These are phyloP conservation scores for Peromyscus maniculatus DNA, from an alignment of 2,113 vertebrate species.

Conservation along the genomic window DNA sequence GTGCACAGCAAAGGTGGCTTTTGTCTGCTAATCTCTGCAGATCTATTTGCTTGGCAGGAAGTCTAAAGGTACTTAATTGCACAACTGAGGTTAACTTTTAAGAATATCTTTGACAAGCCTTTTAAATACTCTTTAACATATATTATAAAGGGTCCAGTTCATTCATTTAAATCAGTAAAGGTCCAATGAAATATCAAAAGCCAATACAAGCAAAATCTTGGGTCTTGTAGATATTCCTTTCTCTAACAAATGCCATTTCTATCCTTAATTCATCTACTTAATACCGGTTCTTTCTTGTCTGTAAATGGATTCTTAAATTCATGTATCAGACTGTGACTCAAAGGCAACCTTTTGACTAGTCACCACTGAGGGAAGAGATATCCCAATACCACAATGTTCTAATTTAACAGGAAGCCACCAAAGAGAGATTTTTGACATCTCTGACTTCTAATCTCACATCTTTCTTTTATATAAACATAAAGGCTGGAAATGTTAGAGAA, in stretches of 20 bases:
- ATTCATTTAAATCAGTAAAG: not conserved
- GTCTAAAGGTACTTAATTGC: not conserved
- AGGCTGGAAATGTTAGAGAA: not conserved
- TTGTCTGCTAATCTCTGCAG: not conserved
- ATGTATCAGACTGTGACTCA: not conserved
- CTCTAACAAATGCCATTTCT: not conserved
- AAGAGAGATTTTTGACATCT: not conserved
- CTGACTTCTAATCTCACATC: not conserved
- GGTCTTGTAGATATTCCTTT: not conserved
- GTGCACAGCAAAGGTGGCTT: not conserved
- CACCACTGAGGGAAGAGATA: not conserved
- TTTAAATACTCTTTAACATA: not conserved
- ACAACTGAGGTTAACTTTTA: not conserved
- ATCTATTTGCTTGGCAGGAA: too few species aligned
- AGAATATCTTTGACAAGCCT: not conserved
- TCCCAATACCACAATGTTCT: not conserved
- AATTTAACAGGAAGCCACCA: not conserved
- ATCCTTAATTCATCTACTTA: not conserved
- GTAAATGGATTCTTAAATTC: not conserved
- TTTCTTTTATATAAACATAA: not conserved
- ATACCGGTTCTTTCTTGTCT: not conserved
- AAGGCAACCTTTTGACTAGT: not conserved
- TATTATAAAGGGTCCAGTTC: not conserved
- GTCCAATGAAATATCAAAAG: not conserved
- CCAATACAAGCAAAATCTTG: not conserved